These are phyloP conservation scores for Gracilinanus agilis DNA, from an alignment of 2,113 vertebrate genomes.

Conservation along the genomic window DNA sequence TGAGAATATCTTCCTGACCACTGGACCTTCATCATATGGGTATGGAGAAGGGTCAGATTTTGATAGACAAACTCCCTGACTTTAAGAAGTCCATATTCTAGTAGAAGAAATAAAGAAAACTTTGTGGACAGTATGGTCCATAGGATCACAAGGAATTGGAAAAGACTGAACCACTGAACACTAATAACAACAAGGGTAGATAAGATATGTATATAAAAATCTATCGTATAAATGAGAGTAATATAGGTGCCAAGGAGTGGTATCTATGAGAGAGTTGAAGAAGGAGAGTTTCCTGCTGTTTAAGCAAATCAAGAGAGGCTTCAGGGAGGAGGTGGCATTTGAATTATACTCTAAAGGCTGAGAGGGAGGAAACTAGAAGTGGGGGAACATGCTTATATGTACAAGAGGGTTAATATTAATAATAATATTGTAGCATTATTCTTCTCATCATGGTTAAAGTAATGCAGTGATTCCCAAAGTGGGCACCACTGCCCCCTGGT, in stretches of 20 bases:
- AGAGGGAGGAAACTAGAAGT: neutral
- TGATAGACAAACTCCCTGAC: neutral
- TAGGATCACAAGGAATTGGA: neutral
- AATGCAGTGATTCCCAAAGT: too few species aligned
- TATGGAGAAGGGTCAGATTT: too few species aligned
- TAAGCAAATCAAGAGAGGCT: neutral
- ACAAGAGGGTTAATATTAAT: neutral
- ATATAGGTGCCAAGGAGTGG: neutral
- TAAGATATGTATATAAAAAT: neutral
- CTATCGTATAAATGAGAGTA: neutral
- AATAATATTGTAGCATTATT: neutral
- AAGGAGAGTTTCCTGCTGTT: neutral
- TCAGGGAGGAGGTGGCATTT: neutral
- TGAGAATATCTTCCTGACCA: too few species aligned
- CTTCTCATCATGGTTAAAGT: neutral
- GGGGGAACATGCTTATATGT: neutral
- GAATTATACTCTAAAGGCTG: neutral
- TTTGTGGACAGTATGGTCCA: too few species aligned
- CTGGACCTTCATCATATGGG: too few species aligned
- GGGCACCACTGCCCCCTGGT: too few species aligned
- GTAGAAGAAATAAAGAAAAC: neutral
- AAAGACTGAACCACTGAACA: neutral
- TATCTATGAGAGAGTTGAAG: neutral
- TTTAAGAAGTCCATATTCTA: neutral
- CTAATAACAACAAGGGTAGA: neutral